Conservation (phyloP, 2,797 vertebrate genomes). For the Anas flavirostris region DNA sequence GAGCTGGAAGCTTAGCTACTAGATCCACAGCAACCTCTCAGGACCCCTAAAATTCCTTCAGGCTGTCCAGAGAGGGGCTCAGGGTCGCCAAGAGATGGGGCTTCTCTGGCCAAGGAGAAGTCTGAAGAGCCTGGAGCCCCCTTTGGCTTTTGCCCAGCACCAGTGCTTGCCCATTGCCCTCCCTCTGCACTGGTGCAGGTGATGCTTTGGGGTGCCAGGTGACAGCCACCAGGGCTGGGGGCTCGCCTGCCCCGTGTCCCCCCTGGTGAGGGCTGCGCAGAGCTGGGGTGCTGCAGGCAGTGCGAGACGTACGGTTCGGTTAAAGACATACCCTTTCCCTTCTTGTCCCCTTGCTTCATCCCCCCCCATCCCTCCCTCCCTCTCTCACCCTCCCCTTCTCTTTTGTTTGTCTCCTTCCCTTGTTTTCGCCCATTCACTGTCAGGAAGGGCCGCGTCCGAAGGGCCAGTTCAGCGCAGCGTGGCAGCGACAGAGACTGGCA, state of each 20-base stretch:
- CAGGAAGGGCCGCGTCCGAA: constrained; percentile 80
- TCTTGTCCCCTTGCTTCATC: constrained; percentile 65
- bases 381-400: constrained; percentile 67
- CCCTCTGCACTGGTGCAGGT: background rate
- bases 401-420: constrained; percentile 70
- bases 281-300: background rate
- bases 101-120: background rate
- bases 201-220: background rate
- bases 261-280: background rate
- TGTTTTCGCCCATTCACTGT: constrained; percentile 73
- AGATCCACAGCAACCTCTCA: background rate
- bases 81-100: background rate
- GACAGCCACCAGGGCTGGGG: background rate
- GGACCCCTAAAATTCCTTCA: background rate
- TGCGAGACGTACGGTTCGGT: background rate
- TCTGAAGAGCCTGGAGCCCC: background rate
- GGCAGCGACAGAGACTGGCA: constrained; percentile 80
- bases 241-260: fast-evolving
- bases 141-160: background rate
- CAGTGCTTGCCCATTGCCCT: background rate
- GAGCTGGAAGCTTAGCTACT: background rate
- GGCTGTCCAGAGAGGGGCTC: background rate
- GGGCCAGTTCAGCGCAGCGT: constrained; percentile 75
- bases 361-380: constrained; percentile 64
- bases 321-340: constrained; percentile 68